Conservation (phyloP, 1,140 invertebrate genomes). For the Mya arenaria region DNA sequence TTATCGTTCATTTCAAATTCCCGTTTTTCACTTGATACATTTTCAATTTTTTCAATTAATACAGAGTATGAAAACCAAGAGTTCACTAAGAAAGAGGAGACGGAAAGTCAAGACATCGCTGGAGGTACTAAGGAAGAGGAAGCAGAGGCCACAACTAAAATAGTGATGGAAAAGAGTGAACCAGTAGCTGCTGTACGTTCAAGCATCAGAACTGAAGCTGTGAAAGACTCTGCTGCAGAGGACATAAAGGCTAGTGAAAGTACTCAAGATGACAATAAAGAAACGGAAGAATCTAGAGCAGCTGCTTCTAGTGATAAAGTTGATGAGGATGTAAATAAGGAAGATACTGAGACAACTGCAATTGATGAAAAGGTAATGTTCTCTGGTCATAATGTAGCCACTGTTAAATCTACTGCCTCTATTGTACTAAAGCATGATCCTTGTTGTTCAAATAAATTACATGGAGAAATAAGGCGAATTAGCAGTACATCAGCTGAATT, state of each 20-base stretch:
- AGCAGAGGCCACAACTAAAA: too few relatives aligned
- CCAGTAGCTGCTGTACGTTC: too few relatives aligned
- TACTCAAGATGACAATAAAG: not conserved
- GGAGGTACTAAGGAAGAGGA: too few relatives aligned
- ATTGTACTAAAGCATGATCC: conserved; percentile 28
- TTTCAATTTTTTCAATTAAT: not conserved
- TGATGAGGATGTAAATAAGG: not conserved
- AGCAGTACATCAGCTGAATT: too few relatives aligned
- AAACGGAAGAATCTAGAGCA: not conserved
- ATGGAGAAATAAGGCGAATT: too few relatives aligned
- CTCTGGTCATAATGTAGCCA: not conserved
- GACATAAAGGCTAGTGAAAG: too few relatives aligned
- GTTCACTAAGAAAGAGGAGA: not conserved
- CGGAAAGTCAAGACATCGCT: too few relatives aligned
- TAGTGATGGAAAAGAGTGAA: too few relatives aligned
- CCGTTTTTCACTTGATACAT: too few relatives aligned
- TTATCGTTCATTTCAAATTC: too few relatives aligned
- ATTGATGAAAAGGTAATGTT: not conserved
- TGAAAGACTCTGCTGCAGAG: too few relatives aligned
- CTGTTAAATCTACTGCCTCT: conserved; percentile 36
- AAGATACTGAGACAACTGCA: not conserved
- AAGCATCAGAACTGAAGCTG: too few relatives aligned
- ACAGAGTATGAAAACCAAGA: conserved; percentile 4
- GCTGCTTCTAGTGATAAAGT: not conserved
- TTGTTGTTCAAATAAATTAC: not conserved